Base-by-base conservation (phyloP, 2,888 invertebrate species). In the Mythimna pallens region DNA sequence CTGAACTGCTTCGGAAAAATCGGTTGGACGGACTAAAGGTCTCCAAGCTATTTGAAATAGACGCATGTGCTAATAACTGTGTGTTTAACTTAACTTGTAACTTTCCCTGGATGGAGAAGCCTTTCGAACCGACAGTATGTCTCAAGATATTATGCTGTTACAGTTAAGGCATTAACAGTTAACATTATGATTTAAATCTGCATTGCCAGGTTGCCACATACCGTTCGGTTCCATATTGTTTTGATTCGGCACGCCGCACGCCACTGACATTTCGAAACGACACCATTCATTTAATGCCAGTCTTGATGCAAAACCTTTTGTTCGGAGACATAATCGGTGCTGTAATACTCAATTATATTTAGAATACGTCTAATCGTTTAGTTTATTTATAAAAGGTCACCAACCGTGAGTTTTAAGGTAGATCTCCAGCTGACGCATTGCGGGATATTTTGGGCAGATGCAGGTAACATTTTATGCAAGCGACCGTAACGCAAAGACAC, bases 191-290 rank as follows among this genome's bases (percentile, higher is more conserved):
- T 86, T 82, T 66, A 80, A 78, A 84, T 84, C 79, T 82, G 86
- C 86, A 86, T 83, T 78, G 82, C 70, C 30, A 61, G 65, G 70
- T 74, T 74, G 77, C 78, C 62, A 66, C 81, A 84, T 81, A 65
- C 75, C 72, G 73, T 78, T 75, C 66, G 63, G 73, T 57, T 74
- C 62, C 57, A 78, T 82, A 81, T 81, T 86, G 85, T 85, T 86
- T 78, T 82, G 86, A 84, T 80, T 87, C 69, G 76, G 68, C 83
- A 81, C 80, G 80, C 77, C 75, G 73, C 76, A 72, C 76, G 80
- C 70, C 75, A 73, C 81, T 87, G 86, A 81, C 84, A 82, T 86
- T 87, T 84, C 70, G 81, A 72, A 87, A 77, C 65, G 70, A 67
- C 63, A 59, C 78, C 76, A 73, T 81, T 81, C 64, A 72, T 78